Evolutionary conservation across 2,888 invertebrate species (phyloP).

Genomic region (Flabesymbios commensalis): DNA sequence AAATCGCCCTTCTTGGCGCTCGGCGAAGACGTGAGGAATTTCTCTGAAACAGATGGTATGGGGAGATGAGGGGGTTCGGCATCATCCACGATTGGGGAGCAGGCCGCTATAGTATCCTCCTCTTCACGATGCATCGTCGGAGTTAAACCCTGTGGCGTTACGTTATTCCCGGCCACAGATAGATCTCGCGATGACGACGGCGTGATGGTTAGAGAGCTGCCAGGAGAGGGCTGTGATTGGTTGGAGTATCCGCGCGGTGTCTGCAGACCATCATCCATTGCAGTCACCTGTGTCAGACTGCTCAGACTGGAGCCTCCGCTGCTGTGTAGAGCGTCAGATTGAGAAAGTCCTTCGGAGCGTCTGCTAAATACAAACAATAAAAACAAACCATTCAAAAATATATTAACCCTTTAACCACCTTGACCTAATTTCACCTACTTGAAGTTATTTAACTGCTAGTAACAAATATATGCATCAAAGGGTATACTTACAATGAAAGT

Average conservation of each 20-base stretch:
- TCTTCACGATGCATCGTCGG: no score
- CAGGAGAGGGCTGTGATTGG: constrained; percentile 18
- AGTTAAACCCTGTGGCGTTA: no score
- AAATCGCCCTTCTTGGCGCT: not conserved
- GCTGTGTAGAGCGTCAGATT: constrained; percentile 4
- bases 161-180: constrained; percentile 11
- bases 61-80: no score
- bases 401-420: no score
- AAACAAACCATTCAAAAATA: no score
- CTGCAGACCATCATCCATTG: constrained; percentile 41
- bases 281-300: constrained; percentile 53
- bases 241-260: constrained; percentile 40
- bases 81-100: no score
- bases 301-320: constrained; percentile 48
- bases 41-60: no score
- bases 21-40: constrained; percentile 9
- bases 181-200: constrained; percentile 27
- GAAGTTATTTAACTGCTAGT: no score
- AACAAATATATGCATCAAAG: no score
- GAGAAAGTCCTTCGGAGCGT: not conserved
- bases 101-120: no score
- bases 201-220: constrained; percentile 47
- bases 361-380: not conserved
- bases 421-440: no score
- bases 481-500: no score